These are phyloP conservation scores for Scophthalmus maximus DNA, from an alignment of 2,113 vertebrate species.

Conservation along the genomic window DNA sequence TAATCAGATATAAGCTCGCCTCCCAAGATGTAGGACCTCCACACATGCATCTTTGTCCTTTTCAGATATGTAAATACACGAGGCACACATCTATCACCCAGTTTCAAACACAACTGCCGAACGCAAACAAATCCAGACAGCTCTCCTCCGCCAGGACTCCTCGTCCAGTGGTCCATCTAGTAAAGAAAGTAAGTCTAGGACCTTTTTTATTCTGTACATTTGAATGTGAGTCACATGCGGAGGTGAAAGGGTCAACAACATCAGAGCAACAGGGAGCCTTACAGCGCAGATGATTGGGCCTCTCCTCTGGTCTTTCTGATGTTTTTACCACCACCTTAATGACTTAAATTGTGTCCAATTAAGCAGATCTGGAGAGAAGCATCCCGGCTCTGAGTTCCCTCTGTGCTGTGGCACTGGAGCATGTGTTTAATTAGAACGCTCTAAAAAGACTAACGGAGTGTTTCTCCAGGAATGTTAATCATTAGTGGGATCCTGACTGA, in stretches of 20 bases:
- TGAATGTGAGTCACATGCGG: constrained; percentile 53
- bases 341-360: constrained; percentile 81
- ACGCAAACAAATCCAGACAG: no score
- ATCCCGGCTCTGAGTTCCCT: constrained; percentile 67
- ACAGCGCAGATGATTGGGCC: constrained; percentile 53
- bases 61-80: background rate
- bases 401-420: constrained; percentile 74
- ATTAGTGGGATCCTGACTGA: constrained; percentile 81
- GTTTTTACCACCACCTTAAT: constrained; percentile 79
- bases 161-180: constrained; percentile 12
- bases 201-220: constrained; percentile 19
- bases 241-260: constrained; percentile 72
- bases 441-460: constrained; percentile 74
- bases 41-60: background rate
- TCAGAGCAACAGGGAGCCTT: constrained; percentile 58
- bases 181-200: background rate
- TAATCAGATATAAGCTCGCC: no score
- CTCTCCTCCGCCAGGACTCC: background rate
- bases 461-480: constrained; percentile 83
- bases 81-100: background rate
- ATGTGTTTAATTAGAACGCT: constrained; percentile 82
- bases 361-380: constrained; percentile 70
- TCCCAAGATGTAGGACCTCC: no score
- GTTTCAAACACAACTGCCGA: no score
- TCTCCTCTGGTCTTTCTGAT: constrained; percentile 66